Percentiles rank a stretch among this genome's conserved stretches.
phyloP scores from a whole-genome alignment of 2,888 invertebrate species.

The Tetragonisca angustula region DNA sequence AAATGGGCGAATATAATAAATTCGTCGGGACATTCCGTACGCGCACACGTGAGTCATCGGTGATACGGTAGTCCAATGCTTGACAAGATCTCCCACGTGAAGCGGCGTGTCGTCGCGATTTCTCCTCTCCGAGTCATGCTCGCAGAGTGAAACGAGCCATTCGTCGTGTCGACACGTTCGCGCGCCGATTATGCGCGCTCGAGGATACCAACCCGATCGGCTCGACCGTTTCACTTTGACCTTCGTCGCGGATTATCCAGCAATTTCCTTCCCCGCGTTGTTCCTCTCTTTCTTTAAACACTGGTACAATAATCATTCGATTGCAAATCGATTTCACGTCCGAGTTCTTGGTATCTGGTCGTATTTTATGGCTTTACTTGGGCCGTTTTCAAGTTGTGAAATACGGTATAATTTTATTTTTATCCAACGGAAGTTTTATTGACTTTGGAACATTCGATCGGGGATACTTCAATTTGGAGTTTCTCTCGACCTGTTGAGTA shows the following conservation, averaged over 20 bases:
- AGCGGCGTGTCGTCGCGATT: constrained; percentile 53
- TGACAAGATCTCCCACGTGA: constrained; percentile 63
- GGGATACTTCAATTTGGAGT: too few species aligned
- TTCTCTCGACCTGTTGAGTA: too few species aligned
- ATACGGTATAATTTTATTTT: too few species aligned
- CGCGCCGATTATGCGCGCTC: constrained; percentile 40
- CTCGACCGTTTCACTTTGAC: constrained; percentile 21
- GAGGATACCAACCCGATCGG: constrained; percentile 4
- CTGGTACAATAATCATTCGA: neutral
- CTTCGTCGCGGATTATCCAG: constrained; percentile 28
- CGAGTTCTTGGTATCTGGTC: neutral
- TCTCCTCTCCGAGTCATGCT: constrained; percentile 52
- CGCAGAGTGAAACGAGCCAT: constrained; percentile 59
- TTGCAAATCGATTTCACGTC: neutral
- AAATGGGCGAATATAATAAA: neutral
- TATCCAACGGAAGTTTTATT: too few species aligned
- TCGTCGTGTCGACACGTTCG: constrained; percentile 58
- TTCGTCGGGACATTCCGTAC: constrained; percentile 29
- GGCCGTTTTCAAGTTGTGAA: neutral
- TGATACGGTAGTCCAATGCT: constrained; percentile 50
- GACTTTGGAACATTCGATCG: too few species aligned
- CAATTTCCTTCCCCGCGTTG: neutral
- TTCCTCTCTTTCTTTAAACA: neutral
- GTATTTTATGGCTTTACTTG: neutral
- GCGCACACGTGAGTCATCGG: constrained; percentile 52